Evolutionary conservation across 2,888 invertebrate species (phyloP), one percentile per base, ranked within the genome.

Genomic region (Dexiosoma caninum): DNA sequence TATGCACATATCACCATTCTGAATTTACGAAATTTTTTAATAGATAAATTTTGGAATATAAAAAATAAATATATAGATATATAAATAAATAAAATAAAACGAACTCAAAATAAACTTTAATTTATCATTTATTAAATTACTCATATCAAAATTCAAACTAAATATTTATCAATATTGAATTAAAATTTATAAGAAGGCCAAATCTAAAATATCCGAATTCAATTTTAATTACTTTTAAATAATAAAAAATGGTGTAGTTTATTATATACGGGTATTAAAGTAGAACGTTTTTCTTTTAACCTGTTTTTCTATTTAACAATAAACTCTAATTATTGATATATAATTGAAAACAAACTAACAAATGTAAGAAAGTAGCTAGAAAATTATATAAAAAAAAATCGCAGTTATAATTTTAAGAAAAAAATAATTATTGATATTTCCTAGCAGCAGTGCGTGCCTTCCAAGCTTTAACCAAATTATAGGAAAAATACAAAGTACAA

Each of bases 401-500:
- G 37, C 21, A 9, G 32, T 55, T 42, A 2, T 6, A 67, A 7
- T 6, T n/a, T n/a, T n/a, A 55, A 30, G 23, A 44, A 46, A 35
- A 23, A 37, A 55, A 53, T 51, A 67, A 60, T 84, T 88, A 96
- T 85, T 95, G 94, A 83, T 91, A 88, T 92, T 95, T 95, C 88
- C 93, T 93, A 81, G 92, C 90, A 40, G 92, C 91, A 64, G 95
- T 94, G 86, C 95, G 92, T 40, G 94, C 93, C 89, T 94, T 94
- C 97, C 97, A 97, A 72, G 96, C 96, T 82, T 92, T 92, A 80
- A 96, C 92, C 82, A 97, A 92, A 88, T 94, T 95, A 91, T 93
- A 94, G 10, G 96, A 94, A 90, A 97, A 97, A 89, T 95, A 94
- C 40, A 97, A 88, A 66, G 97, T 95, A 91, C 97, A 96, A 83